Conservation (phyloP, 2,797 vertebrate species). For the Furcifer pardalis region DNA sequence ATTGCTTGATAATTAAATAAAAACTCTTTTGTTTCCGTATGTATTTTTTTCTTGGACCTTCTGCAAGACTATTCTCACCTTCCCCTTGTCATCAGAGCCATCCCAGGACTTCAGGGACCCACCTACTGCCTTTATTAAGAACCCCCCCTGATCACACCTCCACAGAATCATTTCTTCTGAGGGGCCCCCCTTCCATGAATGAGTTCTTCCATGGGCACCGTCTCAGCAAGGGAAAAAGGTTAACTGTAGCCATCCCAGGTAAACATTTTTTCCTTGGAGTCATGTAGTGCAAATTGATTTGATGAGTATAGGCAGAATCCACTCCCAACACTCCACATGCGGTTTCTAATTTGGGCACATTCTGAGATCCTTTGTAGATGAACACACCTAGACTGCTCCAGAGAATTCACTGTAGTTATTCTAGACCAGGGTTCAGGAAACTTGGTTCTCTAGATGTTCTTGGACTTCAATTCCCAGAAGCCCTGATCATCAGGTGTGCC, state of each 20-base stretch:
- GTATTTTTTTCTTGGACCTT: conserved; percentile 83
- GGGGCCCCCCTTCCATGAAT: conserved; percentile 81
- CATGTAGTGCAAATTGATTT: conserved; percentile 77
- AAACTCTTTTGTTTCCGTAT: conserved; percentile 84
- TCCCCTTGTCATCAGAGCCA: conserved; percentile 85
- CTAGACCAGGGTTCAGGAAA: background rate
- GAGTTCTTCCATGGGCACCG: conserved; percentile 82
- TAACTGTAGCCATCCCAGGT: conserved; percentile 83
- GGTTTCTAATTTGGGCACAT: conserved; percentile 58
- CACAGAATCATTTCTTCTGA: conserved; percentile 83
- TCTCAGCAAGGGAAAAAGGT: conserved; percentile 85
- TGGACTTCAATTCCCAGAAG: no score
- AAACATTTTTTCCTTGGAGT: conserved; percentile 84
- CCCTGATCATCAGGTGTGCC: no score
- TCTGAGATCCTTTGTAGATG: conserved; percentile 45
- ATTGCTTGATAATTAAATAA: conserved; percentile 83
- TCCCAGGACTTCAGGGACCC: conserved; percentile 84
- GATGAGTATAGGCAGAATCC: conserved; percentile 43
- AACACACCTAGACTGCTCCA: background rate
- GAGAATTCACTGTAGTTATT: conserved; percentile 38
- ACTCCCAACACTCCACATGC: conserved; percentile 59
- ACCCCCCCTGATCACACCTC: conserved; percentile 78
- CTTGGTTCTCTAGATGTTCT: conserved; percentile 25
- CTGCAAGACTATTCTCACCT: conserved; percentile 86
- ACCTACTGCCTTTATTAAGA: conserved; percentile 83